Evolutionary conservation across 2,888 invertebrate species (phyloP), one percentile per base, ranked within the genome.

Genomic region (Pocota personata): DNA sequence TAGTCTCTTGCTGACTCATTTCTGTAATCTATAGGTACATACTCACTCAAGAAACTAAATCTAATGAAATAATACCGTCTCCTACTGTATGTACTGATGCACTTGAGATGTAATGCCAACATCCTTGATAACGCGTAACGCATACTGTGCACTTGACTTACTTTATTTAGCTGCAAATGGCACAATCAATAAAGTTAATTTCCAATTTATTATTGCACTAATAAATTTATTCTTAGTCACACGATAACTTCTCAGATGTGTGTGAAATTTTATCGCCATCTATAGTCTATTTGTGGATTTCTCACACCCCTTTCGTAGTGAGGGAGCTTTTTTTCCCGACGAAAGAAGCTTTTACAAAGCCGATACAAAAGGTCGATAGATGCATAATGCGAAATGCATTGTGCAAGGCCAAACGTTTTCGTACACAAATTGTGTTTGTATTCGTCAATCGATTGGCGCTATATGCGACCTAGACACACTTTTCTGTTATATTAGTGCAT

Each of bases 381-480:
- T 76, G 30, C 30, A 48, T 32, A 66, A 58, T 30, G 55, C 27
- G 43, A 67, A 83, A 55, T 52, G 66, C 72, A 72, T 60, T 48
- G 46, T 73, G 72, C 60, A 78, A 83, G 78, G 78, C 14, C 72
- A 12, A 46, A 16, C 19, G 21, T 14, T 46, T 43, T 60, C 58
- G 50, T 52, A 21, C 37, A 50, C 32, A 5, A 16, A 14, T 5
- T 57, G 27, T 67, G 10, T 4, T 16, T 58, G 82, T 66, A 8
- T 66, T 67, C 35, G 60, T 78, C 19, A 78, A 78, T 83, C 82
- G 72, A 83, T 82, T 57, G 21, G 16, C 37, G 55, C 35, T 35
- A 27, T 19, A 30, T 52, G 32, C 19, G 78, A 83, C 82, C 77
- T 78, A 72, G 82, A 67, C 82, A 83, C 30, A 77, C 24, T 82